These are phyloP conservation scores for Ameiurus melas DNA, from an alignment of 2,113 vertebrate species.

Conservation along the genomic window DNA sequence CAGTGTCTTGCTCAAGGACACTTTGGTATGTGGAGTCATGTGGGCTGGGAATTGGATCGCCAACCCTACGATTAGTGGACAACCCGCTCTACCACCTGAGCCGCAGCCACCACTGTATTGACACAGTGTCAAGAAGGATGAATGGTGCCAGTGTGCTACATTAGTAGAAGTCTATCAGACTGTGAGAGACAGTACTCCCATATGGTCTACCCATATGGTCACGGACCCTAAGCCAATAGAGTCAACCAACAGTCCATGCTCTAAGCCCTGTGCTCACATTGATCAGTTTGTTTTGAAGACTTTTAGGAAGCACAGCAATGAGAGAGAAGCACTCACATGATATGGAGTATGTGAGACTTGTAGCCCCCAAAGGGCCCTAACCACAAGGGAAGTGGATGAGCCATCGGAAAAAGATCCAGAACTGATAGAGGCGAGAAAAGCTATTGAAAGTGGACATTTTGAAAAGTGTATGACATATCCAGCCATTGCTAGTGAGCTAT, in stretches of 20 bases:
- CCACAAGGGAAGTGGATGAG: constrained; percentile 35
- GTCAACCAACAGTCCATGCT: constrained; percentile 28
- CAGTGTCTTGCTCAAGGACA: too few relatives aligned
- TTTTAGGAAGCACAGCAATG: constrained; percentile 13
- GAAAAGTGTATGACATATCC: constrained; percentile 27
- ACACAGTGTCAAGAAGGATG: constrained; percentile 8
- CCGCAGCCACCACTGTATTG: too few relatives aligned
- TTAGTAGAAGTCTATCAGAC: constrained; percentile 33
- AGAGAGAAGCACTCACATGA: constrained; percentile 4
- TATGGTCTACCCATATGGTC: constrained; percentile 46
- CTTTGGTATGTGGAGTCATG: too few relatives aligned
- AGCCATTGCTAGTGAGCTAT: constrained; percentile 33
- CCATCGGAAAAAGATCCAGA: constrained; percentile 10
- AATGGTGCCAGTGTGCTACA: constrained; percentile 32
- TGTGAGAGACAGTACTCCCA: constrained; percentile 40
- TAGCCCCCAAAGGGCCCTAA: constrained; percentile 25
- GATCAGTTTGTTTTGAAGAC: constrained; percentile 42
- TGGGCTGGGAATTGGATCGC: too few relatives aligned
- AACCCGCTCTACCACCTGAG: too few relatives aligned
- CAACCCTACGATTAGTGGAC: too few relatives aligned
- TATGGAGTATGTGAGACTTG: constrained; percentile 47
- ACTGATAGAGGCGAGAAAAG: constrained; percentile 6
- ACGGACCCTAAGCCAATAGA: constrained; percentile 45
- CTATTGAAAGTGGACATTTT: constrained; percentile 32
- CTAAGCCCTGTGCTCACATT: constrained; percentile 30